Percentiles rank a stretch among this genome's conserved stretches.
These are phyloP conservation scores for Tigriopus japonicus DNA, from an alignment of 1,140 invertebrate species.

Conservation along the genomic window DNA sequence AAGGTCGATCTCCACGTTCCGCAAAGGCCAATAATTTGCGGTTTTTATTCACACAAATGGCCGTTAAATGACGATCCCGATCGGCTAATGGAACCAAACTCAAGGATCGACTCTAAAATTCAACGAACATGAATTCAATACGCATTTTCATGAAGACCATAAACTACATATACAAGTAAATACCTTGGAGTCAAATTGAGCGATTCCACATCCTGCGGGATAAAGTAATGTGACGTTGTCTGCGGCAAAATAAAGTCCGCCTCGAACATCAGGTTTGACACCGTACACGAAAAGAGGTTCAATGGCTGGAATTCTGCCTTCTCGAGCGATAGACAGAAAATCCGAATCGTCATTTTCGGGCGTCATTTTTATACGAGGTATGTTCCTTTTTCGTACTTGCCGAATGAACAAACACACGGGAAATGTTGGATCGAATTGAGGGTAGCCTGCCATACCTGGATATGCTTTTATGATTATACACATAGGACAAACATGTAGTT, in stretches of 20 bases:
- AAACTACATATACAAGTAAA: background rate
- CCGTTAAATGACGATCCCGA: background rate
- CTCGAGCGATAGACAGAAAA: background rate
- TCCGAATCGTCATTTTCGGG: background rate
- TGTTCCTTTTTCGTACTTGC: background rate
- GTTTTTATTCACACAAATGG: background rate
- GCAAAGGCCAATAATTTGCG: constrained; percentile 17
- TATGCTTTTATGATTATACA: no score
- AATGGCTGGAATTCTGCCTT: background rate
- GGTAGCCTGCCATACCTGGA: no score
- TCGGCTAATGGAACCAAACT: background rate
- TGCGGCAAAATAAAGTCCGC: background rate
- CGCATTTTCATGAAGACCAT: background rate
- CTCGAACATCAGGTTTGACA: background rate
- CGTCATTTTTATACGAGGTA: background rate
- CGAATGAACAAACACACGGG: background rate
- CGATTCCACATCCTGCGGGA: background rate
- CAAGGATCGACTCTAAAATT: background rate
- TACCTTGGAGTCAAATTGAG: background rate
- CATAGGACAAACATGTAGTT: no score
- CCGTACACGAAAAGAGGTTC: background rate
- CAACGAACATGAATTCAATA: background rate
- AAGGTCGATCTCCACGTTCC: constrained; percentile 25
- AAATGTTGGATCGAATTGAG: no score
- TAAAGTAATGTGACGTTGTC: background rate